Evolutionary conservation across 2,888 invertebrate genomes (phyloP).

Genomic region (Trimorus sp.): DNA sequence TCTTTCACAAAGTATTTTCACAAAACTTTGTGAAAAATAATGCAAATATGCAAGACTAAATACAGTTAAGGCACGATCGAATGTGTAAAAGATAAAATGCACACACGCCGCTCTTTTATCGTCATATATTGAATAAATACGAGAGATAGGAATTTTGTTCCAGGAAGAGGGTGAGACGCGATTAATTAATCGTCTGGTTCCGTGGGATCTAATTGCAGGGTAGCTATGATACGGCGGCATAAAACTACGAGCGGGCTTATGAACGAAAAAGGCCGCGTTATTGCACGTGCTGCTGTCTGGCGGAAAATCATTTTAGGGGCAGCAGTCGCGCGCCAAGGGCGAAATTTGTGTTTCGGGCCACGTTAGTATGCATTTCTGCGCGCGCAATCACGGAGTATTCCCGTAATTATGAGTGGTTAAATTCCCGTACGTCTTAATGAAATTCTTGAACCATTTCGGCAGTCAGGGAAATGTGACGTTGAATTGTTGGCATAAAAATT

Average conservation of each 20-base stretch:
- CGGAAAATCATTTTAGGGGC: constrained; percentile 46
- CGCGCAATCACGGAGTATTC: constrained; percentile 41
- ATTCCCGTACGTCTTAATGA: constrained; percentile 52
- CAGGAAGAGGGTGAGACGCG: not conserved
- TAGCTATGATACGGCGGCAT: constrained; percentile 13
- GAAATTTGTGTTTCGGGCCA: constrained; percentile 8
- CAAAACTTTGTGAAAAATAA: no score
- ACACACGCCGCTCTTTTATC: no score
- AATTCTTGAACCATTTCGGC: constrained; percentile 18
- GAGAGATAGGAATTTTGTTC: no score
- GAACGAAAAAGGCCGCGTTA: constrained; percentile 29
- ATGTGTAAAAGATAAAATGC: no score
- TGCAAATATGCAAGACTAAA: no score
- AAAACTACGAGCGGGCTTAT: constrained; percentile 12
- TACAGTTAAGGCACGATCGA: no score
- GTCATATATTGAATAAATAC: no score
- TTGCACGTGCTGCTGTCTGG: constrained; percentile 37
- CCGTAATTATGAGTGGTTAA: constrained; percentile 48
- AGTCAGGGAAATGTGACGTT: not conserved
- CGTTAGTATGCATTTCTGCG: constrained; percentile 39
- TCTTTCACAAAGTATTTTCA: no score
- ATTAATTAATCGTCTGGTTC: constrained; percentile 32
- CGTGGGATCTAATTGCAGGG: constrained; percentile 17
- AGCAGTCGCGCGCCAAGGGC: not conserved
- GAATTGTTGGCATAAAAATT: not conserved